Conservation (phyloP, 2,797 vertebrate species). For the Propithecus deckenii region DNA sequence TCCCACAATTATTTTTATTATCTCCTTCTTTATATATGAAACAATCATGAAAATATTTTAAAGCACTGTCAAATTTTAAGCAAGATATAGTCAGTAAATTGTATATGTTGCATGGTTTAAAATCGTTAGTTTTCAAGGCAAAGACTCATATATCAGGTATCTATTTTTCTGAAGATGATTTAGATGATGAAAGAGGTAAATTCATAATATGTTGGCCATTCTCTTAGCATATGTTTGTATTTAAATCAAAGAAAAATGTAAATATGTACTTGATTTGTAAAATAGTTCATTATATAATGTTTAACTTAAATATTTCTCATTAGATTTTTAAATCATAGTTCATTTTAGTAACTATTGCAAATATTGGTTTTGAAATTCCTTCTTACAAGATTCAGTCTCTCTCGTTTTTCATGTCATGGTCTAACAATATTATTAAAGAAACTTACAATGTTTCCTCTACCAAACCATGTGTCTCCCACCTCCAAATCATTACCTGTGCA, state of each 20-base stretch:
- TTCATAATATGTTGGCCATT: neutral
- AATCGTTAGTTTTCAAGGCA: neutral
- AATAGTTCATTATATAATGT: neutral
- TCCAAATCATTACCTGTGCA: slow-evolving; percentile 58
- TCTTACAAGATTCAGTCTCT: neutral
- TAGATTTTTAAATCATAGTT: neutral
- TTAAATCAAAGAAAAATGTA: neutral
- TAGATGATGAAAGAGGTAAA: neutral
- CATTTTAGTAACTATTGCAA: neutral
- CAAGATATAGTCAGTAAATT: neutral
- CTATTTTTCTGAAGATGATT: neutral
- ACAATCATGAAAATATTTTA: neutral
- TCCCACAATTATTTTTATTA: neutral
- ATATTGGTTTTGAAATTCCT: neutral
- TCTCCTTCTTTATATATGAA: neutral
- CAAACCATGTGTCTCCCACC: neutral
- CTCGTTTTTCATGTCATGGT: neutral
- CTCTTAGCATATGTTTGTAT: neutral
- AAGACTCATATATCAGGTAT: neutral
- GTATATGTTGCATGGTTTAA: neutral
- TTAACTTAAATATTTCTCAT: neutral
- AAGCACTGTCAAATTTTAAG: neutral
- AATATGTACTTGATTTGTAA: neutral
- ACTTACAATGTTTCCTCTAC: slow-evolving; percentile 2
- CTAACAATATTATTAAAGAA: slow-evolving; percentile 41